Evolutionary conservation across 2,797 vertebrate species (phyloP).

Genomic region (Avahi laniger): DNA sequence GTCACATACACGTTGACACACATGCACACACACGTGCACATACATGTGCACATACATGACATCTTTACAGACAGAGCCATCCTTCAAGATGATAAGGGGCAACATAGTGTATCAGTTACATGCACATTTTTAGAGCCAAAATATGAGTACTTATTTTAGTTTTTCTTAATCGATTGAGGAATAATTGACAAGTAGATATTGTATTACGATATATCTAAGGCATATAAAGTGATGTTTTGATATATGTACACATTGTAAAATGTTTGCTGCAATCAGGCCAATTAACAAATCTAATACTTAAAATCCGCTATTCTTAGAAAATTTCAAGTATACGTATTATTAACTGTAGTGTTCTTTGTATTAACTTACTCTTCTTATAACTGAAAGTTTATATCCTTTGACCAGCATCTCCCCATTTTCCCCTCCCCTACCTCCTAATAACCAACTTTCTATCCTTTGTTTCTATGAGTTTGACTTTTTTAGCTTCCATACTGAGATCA

Average conservation of each 20-base stretch:
- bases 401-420: not conserved
- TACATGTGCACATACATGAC: accelerated
- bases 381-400: not conserved
- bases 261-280: not conserved
- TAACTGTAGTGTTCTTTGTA: no score
- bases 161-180: not conserved
- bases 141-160: not conserved
- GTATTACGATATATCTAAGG: not conserved
- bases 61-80: not conserved
- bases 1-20: not conserved
- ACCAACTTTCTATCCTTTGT: not conserved
- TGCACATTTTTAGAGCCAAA: not conserved
- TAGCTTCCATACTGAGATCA: not conserved
- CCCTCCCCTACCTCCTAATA: not conserved
- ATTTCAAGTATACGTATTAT: not conserved
- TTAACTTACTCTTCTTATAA: not conserved
- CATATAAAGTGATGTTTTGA: not conserved
- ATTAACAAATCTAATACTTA: no score
- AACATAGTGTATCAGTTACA: not conserved
- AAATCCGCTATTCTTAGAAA: not conserved
- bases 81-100: not conserved
- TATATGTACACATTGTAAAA: not conserved
- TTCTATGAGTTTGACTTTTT: not conserved
- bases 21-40: not conserved
- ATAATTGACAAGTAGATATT: not conserved